phyloP scores from a whole-genome alignment of 2,888 invertebrate species.

The Mimas tiliae region DNA sequence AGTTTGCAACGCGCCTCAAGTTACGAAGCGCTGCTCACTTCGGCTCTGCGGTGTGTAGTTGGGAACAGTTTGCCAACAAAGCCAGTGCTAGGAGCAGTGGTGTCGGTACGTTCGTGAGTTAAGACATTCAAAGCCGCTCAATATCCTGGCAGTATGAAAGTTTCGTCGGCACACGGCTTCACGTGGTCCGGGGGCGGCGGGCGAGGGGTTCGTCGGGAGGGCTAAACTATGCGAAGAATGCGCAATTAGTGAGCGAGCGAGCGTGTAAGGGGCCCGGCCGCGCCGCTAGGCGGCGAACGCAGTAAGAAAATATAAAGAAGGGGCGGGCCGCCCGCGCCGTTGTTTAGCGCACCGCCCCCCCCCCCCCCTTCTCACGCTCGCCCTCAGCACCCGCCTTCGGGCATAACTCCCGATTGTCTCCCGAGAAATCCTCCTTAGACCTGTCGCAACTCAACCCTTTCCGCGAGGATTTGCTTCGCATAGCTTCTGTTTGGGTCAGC shows the following conservation, averaged over 20 bases:
- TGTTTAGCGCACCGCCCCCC: conserved; percentile 85
- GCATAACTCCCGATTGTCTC: conserved; percentile 85
- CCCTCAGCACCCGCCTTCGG: conserved; percentile 83
- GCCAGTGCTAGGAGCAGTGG: conserved; percentile 62
- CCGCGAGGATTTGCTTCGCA: conserved; percentile 76
- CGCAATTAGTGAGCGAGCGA: conserved; percentile 96
- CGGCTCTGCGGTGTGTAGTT: conserved; percentile 62
- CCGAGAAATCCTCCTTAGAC: conserved; percentile 81
- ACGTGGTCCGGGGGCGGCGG: conserved; percentile 82
- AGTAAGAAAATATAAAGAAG: conserved; percentile 89
- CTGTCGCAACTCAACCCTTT: conserved; percentile 81
- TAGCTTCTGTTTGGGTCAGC: conserved; percentile 83
- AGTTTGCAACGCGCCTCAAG: conserved; percentile 36
- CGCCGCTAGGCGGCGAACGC: conserved; percentile 84
- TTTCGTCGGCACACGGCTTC: conserved; percentile 84
- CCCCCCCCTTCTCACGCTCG: conserved; percentile 73
- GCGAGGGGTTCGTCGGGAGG: conserved; percentile 86
- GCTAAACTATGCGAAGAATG: conserved; percentile 98
- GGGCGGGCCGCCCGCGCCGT: conserved; percentile 84
- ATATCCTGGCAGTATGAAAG: conserved; percentile 84
- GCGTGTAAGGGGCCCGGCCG: conserved; percentile 87
- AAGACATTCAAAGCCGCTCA: conserved; percentile 86
- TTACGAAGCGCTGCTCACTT: conserved; percentile 51
- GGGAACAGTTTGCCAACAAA: conserved; percentile 75
- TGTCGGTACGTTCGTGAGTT: conserved; percentile 80